These are phyloP conservation scores for Drosophila suzukii DNA, from an alignment of 1,140 invertebrate species.

Conservation along the genomic window DNA sequence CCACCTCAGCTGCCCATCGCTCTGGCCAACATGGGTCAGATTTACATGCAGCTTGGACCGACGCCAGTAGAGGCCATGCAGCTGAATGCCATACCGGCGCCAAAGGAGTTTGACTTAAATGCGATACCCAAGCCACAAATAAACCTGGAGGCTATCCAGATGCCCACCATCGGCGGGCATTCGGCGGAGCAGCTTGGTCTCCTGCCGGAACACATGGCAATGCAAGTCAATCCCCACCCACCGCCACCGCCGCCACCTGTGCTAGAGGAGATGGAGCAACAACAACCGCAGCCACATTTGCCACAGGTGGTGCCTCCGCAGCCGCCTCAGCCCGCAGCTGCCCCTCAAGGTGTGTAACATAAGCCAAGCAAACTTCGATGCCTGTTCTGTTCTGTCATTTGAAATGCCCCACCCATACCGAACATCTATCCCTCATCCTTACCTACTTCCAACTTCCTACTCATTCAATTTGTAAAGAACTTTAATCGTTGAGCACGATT, in stretches of 20 bases:
- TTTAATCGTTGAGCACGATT: constrained; percentile 80
- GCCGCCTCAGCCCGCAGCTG: constrained; percentile 22
- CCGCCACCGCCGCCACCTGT: constrained; percentile 62
- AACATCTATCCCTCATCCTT: constrained; percentile 5
- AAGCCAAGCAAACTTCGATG: constrained; percentile 10
- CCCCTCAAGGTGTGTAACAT: constrained; percentile 66
- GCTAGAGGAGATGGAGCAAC: constrained; percentile 35
- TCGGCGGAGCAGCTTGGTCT: constrained; percentile 46
- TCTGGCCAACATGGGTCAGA: constrained; percentile 63
- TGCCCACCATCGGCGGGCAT: constrained; percentile 54
- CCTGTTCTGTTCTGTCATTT: constrained; percentile 55
- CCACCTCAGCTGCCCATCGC: constrained; percentile 75
- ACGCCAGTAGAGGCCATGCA: constrained; percentile 67
- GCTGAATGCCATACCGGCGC: constrained; percentile 76
- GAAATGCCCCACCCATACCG: constrained; percentile 9
- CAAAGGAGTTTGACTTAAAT: constrained; percentile 81
- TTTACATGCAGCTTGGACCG: constrained; percentile 78
- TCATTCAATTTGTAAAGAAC: constrained; percentile 46
- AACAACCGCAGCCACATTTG: constrained; percentile 29
- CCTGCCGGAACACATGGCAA: constrained; percentile 43
- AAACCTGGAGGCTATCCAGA: constrained; percentile 79
- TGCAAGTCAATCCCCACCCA: constrained; percentile 48
- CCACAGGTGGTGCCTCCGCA: constrained; percentile 20
- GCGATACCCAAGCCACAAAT: constrained; percentile 82
- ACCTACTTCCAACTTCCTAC: constrained; percentile 5